A percentile compares a stretch with the other conserved stretches of the same genome.
Conservation (phyloP, 2,888 invertebrate genomes). For the Cistogaster globosa region DNA sequence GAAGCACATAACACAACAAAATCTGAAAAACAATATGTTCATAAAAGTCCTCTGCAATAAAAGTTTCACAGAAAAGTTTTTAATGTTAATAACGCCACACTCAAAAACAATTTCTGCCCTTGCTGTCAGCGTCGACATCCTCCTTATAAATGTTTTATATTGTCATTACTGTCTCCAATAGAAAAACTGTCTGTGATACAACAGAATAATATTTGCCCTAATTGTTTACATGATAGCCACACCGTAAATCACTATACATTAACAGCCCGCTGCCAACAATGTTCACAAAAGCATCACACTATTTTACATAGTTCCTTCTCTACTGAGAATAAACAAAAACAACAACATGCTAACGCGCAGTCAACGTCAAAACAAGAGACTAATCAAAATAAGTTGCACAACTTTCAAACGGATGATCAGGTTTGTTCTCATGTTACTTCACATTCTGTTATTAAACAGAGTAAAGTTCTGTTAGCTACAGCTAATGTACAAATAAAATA, state of each 20-base stretch:
- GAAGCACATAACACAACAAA: constrained; percentile 7
- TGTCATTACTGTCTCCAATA: constrained; percentile 26
- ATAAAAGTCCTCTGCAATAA: neutral
- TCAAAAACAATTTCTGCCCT: constrained; percentile 22
- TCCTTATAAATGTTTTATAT: constrained; percentile 21
- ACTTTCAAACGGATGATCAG: constrained; percentile 8
- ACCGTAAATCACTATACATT: constrained; percentile 18
- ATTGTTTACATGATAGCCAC: constrained; percentile 35
- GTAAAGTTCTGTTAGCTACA: constrained; percentile 30
- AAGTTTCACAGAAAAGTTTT: neutral
- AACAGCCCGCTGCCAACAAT: constrained; percentile 38
- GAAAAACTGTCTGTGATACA: constrained; percentile 31
- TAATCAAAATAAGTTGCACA: neutral
- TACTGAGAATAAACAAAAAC: constrained; percentile 17
- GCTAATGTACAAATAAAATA: constrained; percentile 11
- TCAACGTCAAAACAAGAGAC: neutral
- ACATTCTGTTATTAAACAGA: neutral
- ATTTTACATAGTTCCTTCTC: constrained; percentile 39
- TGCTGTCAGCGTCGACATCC: constrained; percentile 8
- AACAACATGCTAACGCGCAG: neutral
- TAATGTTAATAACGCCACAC: constrained; percentile 22
- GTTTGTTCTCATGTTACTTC: constrained; percentile 13
- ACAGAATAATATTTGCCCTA: constrained; percentile 35
- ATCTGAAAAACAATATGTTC: neutral
- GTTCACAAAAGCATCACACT: constrained; percentile 42